These are phyloP conservation scores for Hermetia illucens DNA, from an alignment of 1,140 invertebrate species.

Conservation along the genomic window DNA sequence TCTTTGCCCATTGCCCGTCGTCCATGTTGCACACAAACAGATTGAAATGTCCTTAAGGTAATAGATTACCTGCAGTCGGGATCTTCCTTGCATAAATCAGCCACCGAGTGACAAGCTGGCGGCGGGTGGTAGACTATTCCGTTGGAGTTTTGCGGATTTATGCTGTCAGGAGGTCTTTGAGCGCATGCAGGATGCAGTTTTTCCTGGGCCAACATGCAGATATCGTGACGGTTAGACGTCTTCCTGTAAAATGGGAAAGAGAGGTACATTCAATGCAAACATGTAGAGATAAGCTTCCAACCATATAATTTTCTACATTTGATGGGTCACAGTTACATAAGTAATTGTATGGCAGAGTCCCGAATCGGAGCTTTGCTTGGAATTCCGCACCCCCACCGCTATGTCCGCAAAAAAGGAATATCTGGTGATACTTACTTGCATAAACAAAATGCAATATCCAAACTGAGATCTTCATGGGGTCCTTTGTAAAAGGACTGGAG, in stretches of 20 bases:
- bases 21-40: no score
- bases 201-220: slow-evolving; percentile 75
- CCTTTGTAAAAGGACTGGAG: slow-evolving; percentile 71
- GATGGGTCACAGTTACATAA: no score
- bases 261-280: slow-evolving; percentile 1
- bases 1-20: no score
- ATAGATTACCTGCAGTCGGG: slow-evolving; percentile 49
- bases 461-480: slow-evolving; percentile 58
- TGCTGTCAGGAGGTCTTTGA: slow-evolving; percentile 53
- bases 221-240: slow-evolving; percentile 64
- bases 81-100: slow-evolving; percentile 60
- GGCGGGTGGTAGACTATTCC: slow-evolving; percentile 37
- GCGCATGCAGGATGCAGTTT: slow-evolving; percentile 76
- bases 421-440: slow-evolving; percentile 61
- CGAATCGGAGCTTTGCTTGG: no score
- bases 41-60: slow-evolving; percentile 2
- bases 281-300: no score
- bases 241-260: slow-evolving; percentile 38
- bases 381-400: not conserved
- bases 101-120: slow-evolving; percentile 66
- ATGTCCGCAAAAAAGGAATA: slow-evolving; percentile 1
- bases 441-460: slow-evolving; percentile 80
- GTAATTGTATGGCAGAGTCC: no score
- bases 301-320: no score
- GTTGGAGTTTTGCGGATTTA: slow-evolving; percentile 28